Conservation (phyloP, 1,140 invertebrate species). For the Ptiloglossa arizonensis region DNA sequence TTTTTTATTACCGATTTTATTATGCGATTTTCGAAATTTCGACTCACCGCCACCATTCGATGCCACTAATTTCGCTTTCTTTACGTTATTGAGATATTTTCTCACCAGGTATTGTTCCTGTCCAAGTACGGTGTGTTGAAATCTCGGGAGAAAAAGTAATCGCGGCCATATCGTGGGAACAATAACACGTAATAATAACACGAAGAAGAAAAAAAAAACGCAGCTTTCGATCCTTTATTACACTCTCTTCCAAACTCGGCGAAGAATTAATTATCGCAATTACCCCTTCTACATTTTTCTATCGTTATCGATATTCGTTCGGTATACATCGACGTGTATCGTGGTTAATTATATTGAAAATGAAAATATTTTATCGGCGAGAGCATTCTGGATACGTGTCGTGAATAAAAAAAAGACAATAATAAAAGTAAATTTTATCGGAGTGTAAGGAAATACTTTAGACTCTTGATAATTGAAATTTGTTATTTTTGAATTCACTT, state of each 20-base stretch:
- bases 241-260: background rate
- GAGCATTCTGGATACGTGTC: too few species aligned
- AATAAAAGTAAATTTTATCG: too few species aligned
- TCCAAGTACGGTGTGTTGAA: slow-evolving; percentile 5
- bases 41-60: background rate
- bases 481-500: too few species aligned
- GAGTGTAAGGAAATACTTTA: too few species aligned
- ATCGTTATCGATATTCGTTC: too few species aligned
- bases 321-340: too few species aligned
- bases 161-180: slow-evolving; percentile 41
- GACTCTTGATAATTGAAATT: too few species aligned
- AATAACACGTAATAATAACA: slow-evolving; percentile 15
- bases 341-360: too few species aligned
- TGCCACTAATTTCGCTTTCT: slow-evolving; percentile 24
- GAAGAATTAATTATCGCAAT: too few species aligned
- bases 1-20: slow-evolving; percentile 35
- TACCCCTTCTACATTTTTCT: too few species aligned
- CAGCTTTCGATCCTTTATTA: background rate
- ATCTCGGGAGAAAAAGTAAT: slow-evolving; percentile 14
- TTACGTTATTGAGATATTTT: slow-evolving; percentile 1
- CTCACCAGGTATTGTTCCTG: background rate
- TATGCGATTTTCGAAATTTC: slow-evolving; percentile 22
- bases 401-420: too few species aligned
- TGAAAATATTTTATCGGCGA: too few species aligned
- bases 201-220: background rate